Evolutionary conservation across 2,888 invertebrate species (phyloP), one percentile per base, ranked within the genome.

Genomic region (Xestia sexstrigata): DNA sequence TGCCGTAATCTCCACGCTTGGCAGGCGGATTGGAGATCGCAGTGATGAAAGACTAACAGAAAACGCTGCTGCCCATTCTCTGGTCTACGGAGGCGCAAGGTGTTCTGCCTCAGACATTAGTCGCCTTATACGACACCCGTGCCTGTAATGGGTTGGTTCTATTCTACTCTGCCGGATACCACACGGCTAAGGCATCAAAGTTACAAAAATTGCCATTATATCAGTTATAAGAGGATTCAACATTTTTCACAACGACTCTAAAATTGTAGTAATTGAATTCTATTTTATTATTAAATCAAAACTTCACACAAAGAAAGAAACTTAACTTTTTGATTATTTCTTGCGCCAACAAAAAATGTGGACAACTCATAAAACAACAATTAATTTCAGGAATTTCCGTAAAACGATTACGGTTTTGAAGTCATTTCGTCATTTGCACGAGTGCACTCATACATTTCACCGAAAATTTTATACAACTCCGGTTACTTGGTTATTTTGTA

Each of bases 321-420:
- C 11, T 4, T 0, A 26, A 45, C 20, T 55, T 70, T 39, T 42
- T 58, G 9, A 66, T 58, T 69, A 63, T 23, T 23, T 15, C 52
- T n/a, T n/a, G 26, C 11, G n/a, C 17, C 2, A 11, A 47, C 11
- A 15, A n/a, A 23, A 60, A 13, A 58, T 39, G n/a, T 47, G 42
- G 30, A 26, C 15, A 13, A 23, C 30, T 49, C 79, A 49, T 11
- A 66, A 55, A 69, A 69, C 69, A 71, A 71, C 45, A 26, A 71
- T 47, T 52, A 8, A 52, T 72, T 78, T 69, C 39, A 65, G 45
- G 45, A 79, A 70, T 60, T 49, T 67, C 49, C 15, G 6, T 60
- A 52, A 68, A 68, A 63, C 39, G 17, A 45, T n/a, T 52, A 58
- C 30, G 17, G 8, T 71, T 52, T 63, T 55, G 8, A 42, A 52